Base-by-base conservation (phyloP, 2,797 vertebrate genomes). In the Acrocephalus scirpaceus region DNA sequence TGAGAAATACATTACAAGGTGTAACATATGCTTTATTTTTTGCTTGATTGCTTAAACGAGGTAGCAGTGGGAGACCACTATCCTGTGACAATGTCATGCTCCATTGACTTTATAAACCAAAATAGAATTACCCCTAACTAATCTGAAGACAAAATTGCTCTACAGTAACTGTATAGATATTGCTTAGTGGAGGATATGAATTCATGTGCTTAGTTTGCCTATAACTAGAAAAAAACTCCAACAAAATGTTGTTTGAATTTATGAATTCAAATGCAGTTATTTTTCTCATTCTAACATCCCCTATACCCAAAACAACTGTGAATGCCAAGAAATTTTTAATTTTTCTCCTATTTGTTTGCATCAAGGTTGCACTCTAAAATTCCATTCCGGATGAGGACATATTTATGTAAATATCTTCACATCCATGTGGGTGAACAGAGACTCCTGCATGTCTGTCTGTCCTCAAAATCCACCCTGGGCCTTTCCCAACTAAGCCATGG, bases 21-120 rank as follows among this genome's bases (percentile, higher is more conserved):
- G 95, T 96, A 96, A 97, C 97, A 97, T 95, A 87, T 97, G 97
- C 96, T 97, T 97, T 95, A 96, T 95, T 95, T 95, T 97, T 97
- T 97, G 96, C 97, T 96, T 97, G 95, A 88, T 94, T 96, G 97
- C 97, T 95, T 97, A 91, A 94, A 95, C 7, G 87, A 95, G 81
- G 92, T 94, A 97, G 95, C 97, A 97, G 92, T 90, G 95, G 96
- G 96, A 97, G 77, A 97, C 95, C 92, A 82, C 91, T 85, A 86
- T 84, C 44, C 85, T 90, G 45, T 86, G 94, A 93, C 77, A 95
- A 54, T 62, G 87, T 85, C 83, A 91, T 93, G 80, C 75, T 96
- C 76, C 95, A 86, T 77, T 82, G 95, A 95, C 54, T 95, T 93
- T 93, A 97, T 93, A 96, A 92, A 95, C 87, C 91, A 92, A 97